Percentiles rank a stretch among this genome's conserved stretches.
Evolutionary conservation across 2,797 vertebrate species (phyloP).

Genomic region (Argyrosomus regius): DNA sequence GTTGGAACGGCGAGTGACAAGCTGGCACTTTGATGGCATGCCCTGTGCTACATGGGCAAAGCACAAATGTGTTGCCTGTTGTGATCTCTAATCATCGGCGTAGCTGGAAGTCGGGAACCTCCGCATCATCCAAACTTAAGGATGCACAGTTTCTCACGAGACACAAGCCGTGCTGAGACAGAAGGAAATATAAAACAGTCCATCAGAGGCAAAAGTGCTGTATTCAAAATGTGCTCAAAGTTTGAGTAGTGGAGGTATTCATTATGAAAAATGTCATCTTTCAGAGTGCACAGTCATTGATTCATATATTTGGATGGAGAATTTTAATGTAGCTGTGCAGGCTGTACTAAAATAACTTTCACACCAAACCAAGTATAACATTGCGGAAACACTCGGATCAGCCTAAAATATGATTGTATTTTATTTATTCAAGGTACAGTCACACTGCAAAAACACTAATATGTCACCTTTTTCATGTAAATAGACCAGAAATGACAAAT

Average conservation of each 20-base stretch:
- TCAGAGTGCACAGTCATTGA: neutral
- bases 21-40: constrained; percentile 49
- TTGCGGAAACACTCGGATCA: neutral
- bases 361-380: neutral
- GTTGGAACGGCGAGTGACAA: constrained; percentile 51
- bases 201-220: neutral
- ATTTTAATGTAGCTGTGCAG: constrained; percentile 3
- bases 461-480: too few relatives aligned
- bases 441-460: too few relatives aligned
- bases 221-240: neutral
- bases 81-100: constrained; percentile 40
- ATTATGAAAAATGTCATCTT: neutral
- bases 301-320: neutral
- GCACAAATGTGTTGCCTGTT: constrained; percentile 39
- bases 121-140: neutral
- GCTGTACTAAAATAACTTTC: constrained; percentile 3
- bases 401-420: too few relatives aligned
- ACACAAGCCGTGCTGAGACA: neutral
- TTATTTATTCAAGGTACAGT: too few relatives aligned
- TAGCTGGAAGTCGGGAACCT: constrained; percentile 17
- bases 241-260: neutral
- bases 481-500: too few relatives aligned
- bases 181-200: neutral
- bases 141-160: neutral
- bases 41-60: constrained; percentile 5